Evolutionary conservation across 92 coral and sea anemone species (phyloP), one percentile per base, ranked within the genome.

Genomic region (Epizoanthus fatuus): DNA sequence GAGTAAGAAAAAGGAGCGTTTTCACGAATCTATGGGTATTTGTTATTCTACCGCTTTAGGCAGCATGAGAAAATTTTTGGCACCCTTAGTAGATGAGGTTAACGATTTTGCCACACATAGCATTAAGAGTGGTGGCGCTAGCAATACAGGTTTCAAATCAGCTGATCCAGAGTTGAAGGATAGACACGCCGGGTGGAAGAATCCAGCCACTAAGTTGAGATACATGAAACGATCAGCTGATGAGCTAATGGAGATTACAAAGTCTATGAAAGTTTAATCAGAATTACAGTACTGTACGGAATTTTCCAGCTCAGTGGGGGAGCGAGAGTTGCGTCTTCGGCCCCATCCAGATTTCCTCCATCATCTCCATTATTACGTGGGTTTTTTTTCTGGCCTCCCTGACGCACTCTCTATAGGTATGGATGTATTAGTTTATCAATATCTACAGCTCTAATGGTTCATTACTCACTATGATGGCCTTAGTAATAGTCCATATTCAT

Each of bases 301-400:
- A 22, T 22, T 22, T 22, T 22, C 25, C 25, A 22, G 25, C 25
- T 22, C 25, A 14, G 64, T 58, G 19, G 19, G 19, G 14, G 14
- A 58, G 64, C 64, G 64, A 58, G 64, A 58, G 64, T 58, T 58
- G 17, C 15, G 64, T 58, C 64, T 58, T 58, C 25, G 64, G 64
- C 64, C 64, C 64, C 64, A 15, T 58, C 15, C 15, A 58, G 64
- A 15, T 58, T 58, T 58, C 64, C 68, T 63, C 68, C 60, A 55
- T 55, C 60, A 0, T 63, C 22, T 62, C 35, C 60, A 11, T 14
- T 17, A 17, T 3, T 3, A 55, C 14, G 16, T 55, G 60, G 60
- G 60, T 7, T 55, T 55, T 55, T 55, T 55, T 55, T 55, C 75
- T 70, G 75, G 56, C 75, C 75, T 70, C 75, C n/a, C 54, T 70